phyloP scores from a whole-genome alignment of 2,113 vertebrate genomes.

The Himantopus leucocephalus region DNA sequence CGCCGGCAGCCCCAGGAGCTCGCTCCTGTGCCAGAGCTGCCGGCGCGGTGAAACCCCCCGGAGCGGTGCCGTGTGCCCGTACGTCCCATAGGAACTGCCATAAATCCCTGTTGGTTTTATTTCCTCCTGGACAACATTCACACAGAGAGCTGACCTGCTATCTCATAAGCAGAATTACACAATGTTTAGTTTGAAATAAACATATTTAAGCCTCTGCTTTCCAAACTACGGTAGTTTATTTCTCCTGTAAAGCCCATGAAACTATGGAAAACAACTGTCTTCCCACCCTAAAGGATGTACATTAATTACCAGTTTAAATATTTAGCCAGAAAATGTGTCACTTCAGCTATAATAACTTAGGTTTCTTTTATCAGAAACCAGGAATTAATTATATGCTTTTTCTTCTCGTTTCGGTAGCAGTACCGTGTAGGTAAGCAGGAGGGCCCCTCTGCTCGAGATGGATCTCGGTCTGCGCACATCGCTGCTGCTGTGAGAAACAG shows the following conservation, averaged over 20 bases:
- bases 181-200: neutral
- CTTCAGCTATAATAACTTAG: neutral
- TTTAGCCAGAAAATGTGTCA: neutral
- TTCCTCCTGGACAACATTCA: neutral
- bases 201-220: neutral
- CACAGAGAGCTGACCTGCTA: neutral
- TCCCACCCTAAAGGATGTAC: neutral
- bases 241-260: neutral
- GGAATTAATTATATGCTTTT: neutral
- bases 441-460: neutral
- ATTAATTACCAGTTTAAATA: neutral
- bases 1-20: neutral
- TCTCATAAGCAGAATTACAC: neutral
- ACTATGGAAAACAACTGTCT: neutral
- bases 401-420: neutral
- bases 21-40: neutral
- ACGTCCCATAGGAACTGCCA: neutral
- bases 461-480: neutral
- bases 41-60: neutral
- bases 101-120: neutral
- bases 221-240: neutral
- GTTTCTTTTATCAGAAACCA: neutral
- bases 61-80: fast-evolving
- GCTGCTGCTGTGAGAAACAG: neutral
- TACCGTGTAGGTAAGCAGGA: neutral